These are phyloP conservation scores for Lynx canadensis DNA, from an alignment of 2,113 vertebrate genomes.

Conservation along the genomic window DNA sequence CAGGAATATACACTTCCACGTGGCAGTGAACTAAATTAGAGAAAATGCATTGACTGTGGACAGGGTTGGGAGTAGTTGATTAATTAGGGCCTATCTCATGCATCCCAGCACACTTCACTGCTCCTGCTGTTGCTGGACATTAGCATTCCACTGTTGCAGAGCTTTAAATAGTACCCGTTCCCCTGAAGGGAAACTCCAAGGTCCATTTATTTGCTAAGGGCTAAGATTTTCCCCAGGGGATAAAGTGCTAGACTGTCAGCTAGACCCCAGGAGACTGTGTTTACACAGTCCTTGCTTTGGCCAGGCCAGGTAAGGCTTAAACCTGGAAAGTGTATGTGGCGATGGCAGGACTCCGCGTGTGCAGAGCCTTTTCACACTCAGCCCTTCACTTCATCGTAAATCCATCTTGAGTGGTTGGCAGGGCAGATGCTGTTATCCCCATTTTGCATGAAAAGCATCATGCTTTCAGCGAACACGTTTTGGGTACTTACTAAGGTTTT, in stretches of 20 bases:
- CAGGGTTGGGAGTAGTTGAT: not conserved
- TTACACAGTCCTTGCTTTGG: not conserved
- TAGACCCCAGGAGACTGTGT: not conserved
- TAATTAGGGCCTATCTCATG: not conserved
- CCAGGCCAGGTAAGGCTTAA: not conserved
- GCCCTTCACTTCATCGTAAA: not conserved
- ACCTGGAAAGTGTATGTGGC: not conserved
- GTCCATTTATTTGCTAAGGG: not conserved
- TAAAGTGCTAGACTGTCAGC: not conserved
- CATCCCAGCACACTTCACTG: fast-evolving
- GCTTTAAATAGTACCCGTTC: slow-evolving; percentile 49
- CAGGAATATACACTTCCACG: not conserved
- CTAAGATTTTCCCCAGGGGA: not conserved
- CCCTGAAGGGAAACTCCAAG: slow-evolving; percentile 12
- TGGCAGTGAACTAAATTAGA: not conserved
- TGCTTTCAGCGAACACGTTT: not conserved
- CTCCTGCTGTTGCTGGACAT: not conserved
- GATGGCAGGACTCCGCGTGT: not conserved
- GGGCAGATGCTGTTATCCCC: not conserved
- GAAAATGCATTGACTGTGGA: not conserved
- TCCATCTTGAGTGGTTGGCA: not conserved
- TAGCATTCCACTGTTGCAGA: not conserved
- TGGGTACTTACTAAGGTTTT: not conserved
- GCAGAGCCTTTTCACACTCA: not conserved
- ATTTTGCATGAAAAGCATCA: not conserved